phyloP scores from a whole-genome alignment of 2,113 vertebrate genomes.

The Strigops habroptila region DNA sequence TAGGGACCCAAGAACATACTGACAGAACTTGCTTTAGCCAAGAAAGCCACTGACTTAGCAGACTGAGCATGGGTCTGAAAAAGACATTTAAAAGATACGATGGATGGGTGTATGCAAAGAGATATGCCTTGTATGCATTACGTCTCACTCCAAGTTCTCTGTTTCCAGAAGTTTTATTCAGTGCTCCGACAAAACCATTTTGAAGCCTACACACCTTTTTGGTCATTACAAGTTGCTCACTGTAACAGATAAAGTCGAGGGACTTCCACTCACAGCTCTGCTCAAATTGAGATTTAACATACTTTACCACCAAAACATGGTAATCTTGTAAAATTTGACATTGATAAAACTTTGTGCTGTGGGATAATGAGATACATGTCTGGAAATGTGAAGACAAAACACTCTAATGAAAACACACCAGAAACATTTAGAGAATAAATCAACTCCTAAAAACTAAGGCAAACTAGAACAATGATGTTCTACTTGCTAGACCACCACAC shows the following conservation, averaged over 20 bases:
- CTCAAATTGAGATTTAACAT: neutral
- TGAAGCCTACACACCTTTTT: neutral
- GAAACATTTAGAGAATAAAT: neutral
- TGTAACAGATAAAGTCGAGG: neutral
- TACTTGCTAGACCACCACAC: neutral
- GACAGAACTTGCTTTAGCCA: neutral
- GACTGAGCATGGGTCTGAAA: neutral
- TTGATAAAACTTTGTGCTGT: neutral
- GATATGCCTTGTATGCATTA: neutral
- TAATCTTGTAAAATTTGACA: neutral
- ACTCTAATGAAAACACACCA: neutral
- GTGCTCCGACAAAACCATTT: neutral
- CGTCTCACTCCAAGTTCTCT: neutral
- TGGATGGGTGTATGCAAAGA: neutral
- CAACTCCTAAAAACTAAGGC: neutral
- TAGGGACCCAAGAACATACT: neutral
- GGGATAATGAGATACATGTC: neutral
- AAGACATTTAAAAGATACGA: neutral
- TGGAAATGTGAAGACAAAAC: neutral
- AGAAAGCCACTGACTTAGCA: neutral
- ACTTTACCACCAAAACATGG: neutral
- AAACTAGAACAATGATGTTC: neutral
- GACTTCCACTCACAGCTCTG: neutral
- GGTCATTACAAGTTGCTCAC: neutral
- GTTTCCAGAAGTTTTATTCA: neutral